Conservation (phyloP, 2,888 invertebrate species). For the Palloptera scutellata region DNA sequence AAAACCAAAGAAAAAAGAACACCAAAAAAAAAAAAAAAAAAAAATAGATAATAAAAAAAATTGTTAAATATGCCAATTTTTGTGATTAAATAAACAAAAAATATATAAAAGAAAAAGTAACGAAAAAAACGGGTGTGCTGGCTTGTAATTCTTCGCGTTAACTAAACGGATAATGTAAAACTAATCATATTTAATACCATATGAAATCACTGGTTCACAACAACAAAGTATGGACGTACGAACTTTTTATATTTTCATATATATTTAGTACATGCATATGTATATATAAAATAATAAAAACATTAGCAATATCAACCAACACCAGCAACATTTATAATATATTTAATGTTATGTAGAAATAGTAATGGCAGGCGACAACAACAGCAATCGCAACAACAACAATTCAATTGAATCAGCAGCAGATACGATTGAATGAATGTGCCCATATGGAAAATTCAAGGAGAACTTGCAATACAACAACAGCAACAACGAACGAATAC, state of each 20-base stretch:
- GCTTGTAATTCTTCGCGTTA: background rate
- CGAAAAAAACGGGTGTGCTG: too few relatives aligned
- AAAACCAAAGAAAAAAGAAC: background rate
- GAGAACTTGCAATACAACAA: background rate
- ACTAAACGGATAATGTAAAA: slow-evolving; percentile 8
- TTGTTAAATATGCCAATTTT: background rate
- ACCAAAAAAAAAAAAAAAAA: slow-evolving; percentile 9
- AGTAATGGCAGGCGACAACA: slow-evolving; percentile 13
- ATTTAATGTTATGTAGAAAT: background rate
- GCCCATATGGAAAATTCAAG: slow-evolving; percentile 49
- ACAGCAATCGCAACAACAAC: slow-evolving; percentile 12
- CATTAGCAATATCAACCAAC: background rate
- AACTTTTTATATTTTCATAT: too few relatives aligned
- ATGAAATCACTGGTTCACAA: slow-evolving; percentile 26
- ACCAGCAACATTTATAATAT: background rate
- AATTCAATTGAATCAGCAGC: slow-evolving; percentile 24
- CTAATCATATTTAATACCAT: background rate
- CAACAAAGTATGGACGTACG: slow-evolving; percentile 22
- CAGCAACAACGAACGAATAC: background rate
- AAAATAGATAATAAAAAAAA: slow-evolving; percentile 14
- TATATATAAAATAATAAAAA: slow-evolving; percentile 3
- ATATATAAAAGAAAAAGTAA: too few relatives aligned
- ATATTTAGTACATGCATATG: background rate
- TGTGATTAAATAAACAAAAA: too few relatives aligned
- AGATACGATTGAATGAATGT: slow-evolving; percentile 36